These are phyloP conservation scores for Apis laboriosa DNA, from an alignment of 1,140 invertebrate genomes.

Conservation along the genomic window DNA sequence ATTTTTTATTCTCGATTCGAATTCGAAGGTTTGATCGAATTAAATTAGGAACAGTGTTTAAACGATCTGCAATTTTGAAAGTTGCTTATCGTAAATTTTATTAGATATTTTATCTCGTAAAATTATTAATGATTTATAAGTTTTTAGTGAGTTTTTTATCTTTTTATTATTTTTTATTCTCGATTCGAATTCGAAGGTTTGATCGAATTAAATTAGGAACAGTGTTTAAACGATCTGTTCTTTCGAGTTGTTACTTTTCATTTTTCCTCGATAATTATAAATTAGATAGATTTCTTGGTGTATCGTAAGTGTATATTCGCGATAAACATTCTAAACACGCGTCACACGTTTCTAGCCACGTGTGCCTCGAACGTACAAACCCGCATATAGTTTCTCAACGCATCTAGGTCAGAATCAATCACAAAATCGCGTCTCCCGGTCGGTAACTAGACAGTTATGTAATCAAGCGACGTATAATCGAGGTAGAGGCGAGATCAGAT, in stretches of 20 bases:
- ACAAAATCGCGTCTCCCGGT: neutral
- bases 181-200: no score
- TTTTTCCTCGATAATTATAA: neutral
- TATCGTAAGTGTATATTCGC: neutral
- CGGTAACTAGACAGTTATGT: slow-evolving; percentile 10
- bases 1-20: no score
- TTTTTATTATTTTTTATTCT: no score
- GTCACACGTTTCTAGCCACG: neutral
- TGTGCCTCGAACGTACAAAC: neutral
- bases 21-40: no score
- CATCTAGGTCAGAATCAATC: neutral
- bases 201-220: no score
- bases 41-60: no score
- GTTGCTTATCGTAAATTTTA: no score
- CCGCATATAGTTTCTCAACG: neutral
- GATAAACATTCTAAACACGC: neutral
- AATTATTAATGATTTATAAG: no score
- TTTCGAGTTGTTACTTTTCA: neutral
- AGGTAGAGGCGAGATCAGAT: neutral
- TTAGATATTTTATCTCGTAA: no score
- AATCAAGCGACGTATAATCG: neutral
- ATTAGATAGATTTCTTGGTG: neutral
- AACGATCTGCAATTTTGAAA: no score
- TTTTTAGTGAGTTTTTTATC: no score
- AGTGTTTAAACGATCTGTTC: neutral